Evolutionary conservation across 2,797 vertebrate genomes (phyloP).

Genomic region (Catharus ustulatus): DNA sequence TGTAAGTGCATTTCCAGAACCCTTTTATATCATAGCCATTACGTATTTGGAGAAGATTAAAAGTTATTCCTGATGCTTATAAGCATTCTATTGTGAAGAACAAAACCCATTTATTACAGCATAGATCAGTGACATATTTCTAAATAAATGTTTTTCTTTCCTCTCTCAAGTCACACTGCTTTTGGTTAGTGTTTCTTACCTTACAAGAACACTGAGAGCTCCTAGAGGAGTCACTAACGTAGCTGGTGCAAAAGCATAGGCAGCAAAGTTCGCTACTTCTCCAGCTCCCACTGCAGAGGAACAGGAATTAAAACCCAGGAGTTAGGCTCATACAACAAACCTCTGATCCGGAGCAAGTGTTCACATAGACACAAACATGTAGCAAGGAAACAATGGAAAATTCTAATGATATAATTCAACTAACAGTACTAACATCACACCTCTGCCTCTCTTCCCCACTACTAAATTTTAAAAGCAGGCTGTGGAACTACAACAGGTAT

Average conservation of each 20-base stretch:
- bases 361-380: neutral
- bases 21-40: neutral
- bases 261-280: conserved; percentile 96
- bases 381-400: neutral
- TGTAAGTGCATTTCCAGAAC: neutral
- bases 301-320: neutral
- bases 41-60: neutral
- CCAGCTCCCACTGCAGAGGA: conserved; percentile 90
- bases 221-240: conserved; percentile 96
- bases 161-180: neutral
- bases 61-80: neutral
- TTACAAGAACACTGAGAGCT: conserved; percentile 97
- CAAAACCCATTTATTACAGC: neutral
- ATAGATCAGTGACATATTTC: neutral
- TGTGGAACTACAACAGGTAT: neutral
- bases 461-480: neutral
- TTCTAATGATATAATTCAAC: neutral
- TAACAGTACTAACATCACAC: neutral
- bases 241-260: conserved; percentile 97
- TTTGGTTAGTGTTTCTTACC: conserved; percentile 78
- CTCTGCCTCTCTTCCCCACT: too few species aligned
- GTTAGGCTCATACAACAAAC: neutral
- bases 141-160: neutral
- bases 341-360: neutral
- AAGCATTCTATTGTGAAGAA: neutral